Percentiles rank a stretch among this genome's conserved stretches.
Conservation (phyloP, 2,888 invertebrate species). For the Melinopterus prodromus region DNA sequence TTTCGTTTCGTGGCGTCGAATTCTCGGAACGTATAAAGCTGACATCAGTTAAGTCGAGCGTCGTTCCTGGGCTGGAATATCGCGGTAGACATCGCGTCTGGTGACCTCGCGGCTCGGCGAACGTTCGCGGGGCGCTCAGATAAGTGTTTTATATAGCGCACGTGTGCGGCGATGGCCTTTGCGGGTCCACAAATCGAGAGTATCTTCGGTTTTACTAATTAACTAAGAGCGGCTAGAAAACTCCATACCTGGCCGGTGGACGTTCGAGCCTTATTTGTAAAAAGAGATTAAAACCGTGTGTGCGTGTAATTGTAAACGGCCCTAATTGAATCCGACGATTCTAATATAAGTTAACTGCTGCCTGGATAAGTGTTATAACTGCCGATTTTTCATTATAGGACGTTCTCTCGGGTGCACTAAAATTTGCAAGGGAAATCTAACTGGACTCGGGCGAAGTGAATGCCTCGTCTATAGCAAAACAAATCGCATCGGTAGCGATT, state of each 20-base stretch:
- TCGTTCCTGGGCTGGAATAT: neutral
- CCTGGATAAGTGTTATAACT: constrained; percentile 11
- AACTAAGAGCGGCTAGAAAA: constrained; percentile 23
- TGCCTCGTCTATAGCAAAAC: neutral
- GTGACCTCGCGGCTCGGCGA: neutral
- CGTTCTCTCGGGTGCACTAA: constrained; percentile 20
- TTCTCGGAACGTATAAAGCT: constrained; percentile 5
- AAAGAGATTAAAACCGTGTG: constrained; percentile 43
- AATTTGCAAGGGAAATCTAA: constrained; percentile 13
- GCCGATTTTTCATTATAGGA: constrained; percentile 21
- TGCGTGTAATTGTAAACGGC: constrained; percentile 37
- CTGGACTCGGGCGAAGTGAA: neutral
- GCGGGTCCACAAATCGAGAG: constrained; percentile 13
- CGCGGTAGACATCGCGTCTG: constrained; percentile 23
- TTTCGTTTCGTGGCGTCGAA: neutral
- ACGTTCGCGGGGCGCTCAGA: constrained; percentile 4
- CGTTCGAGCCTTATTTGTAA: constrained; percentile 44
- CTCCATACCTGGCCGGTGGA: constrained; percentile 17
- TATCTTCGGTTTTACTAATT: constrained; percentile 27
- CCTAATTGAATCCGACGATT: constrained; percentile 19
- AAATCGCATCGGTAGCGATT: neutral
- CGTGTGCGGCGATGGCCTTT: constrained; percentile 17
- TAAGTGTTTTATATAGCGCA: constrained; percentile 6
- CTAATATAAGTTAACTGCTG: constrained; percentile 4
- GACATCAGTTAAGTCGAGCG: neutral